Base-by-base conservation (phyloP, 2,797 vertebrate genomes). In the Sardinella longiceps region DNA sequence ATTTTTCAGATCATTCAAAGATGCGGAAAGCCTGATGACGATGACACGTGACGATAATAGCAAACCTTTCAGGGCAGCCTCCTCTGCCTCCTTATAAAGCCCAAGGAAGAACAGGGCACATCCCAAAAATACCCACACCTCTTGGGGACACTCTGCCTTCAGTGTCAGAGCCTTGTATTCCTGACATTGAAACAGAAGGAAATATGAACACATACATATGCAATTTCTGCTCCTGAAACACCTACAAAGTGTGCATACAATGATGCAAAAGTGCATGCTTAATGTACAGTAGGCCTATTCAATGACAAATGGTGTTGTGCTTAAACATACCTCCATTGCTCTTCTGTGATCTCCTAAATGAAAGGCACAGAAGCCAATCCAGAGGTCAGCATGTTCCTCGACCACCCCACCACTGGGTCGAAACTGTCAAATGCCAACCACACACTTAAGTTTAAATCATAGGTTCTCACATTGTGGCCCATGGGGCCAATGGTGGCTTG, bases 361-460 rank as follows among this genome's bases (percentile, higher is more conserved):
- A 92, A 99, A 99, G 14, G 98, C 96, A 39, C 96, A 97, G 91
- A 97, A 99, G 70, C 97, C 96, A 3, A 98, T 96, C 98, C 98
- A 99, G 80, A 98, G 95, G 87, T 95, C 96, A 1, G 95, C 86
- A 88, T 98, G 94, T 39, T 98, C 94, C 87, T 97, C 95, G 88
- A 95, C 93, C 87, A 97, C 96, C 0, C 97, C 97, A 81, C 95
- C 94, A 46, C 96, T 96, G 85, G 95, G 95, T 89, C 99, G 97
- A 92, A 99, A 99, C 98, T 99, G 89, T 88, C 80, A 88, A 80
- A 43, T 39, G 33, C 33, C 84, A 82, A n/a, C n/a, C n/a, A n/a
- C n/a, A n/a, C n/a, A n/a, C n/a, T n/a, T n/a, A n/a, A n/a, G n/a
- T n/a, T n/a, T n/a, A n/a, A n/a, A n/a, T n/a, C n/a, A n/a, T n/a